Conservation (phyloP, 2,888 invertebrate species). For the Galeruca laticollis region DNA sequence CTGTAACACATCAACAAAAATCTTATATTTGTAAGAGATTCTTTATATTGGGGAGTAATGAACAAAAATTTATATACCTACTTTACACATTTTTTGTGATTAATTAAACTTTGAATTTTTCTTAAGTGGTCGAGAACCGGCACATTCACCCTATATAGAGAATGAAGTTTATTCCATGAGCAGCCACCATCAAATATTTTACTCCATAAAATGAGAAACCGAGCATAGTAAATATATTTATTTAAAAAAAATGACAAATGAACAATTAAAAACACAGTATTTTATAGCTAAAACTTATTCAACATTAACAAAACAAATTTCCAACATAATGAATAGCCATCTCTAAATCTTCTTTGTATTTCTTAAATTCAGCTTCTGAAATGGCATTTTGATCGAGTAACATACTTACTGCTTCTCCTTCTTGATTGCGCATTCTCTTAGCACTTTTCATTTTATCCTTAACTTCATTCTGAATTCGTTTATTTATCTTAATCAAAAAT, state of each 20-base stretch:
- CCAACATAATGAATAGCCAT: conserved; percentile 41
- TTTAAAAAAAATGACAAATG: not conserved
- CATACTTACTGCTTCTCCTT: conserved; percentile 31
- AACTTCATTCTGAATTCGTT: conserved; percentile 42
- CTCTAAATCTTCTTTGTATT: conserved; percentile 51
- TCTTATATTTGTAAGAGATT: too few relatives aligned
- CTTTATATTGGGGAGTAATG: too few relatives aligned
- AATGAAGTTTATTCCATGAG: too few relatives aligned
- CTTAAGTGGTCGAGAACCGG: too few relatives aligned
- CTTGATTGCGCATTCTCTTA: conserved; percentile 48
- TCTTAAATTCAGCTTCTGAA: conserved; percentile 47
- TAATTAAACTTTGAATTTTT: too few relatives aligned
- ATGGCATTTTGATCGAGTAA: conserved; percentile 41
- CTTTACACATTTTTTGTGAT: too few relatives aligned
- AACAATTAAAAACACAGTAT: not conserved
- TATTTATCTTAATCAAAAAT: conserved; percentile 48
- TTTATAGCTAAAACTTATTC: not conserved
- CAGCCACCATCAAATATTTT: too few relatives aligned
- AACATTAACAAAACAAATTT: conserved; percentile 6
- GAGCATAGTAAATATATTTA: not conserved
- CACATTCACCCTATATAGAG: too few relatives aligned
- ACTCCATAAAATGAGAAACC: not conserved
- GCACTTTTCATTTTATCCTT: conserved; percentile 44
- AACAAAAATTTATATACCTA: too few relatives aligned
- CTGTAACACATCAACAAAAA: too few relatives aligned